Percentiles rank a stretch among this genome's conserved stretches.
These are phyloP conservation scores for Andinoacara biseriatus DNA, from an alignment of 2,113 vertebrate genomes.

Conservation along the genomic window DNA sequence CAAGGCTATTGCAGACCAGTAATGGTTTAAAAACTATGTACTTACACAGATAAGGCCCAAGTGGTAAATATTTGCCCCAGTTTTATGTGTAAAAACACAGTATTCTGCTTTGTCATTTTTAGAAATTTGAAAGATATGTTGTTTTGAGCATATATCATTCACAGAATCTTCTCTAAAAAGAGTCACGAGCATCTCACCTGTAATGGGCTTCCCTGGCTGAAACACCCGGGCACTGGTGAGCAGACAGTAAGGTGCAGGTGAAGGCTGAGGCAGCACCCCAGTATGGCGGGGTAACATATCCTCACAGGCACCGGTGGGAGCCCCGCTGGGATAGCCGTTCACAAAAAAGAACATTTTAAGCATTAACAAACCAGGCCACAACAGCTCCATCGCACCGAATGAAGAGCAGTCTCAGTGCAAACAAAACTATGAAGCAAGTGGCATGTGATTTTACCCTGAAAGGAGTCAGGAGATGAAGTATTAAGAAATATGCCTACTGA, in stretches of 20 bases:
- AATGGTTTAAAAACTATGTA: too few relatives aligned
- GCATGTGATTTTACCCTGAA: background rate
- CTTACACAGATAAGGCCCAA: too few relatives aligned
- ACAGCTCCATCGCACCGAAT: conserved; percentile 21
- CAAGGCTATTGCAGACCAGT: too few relatives aligned
- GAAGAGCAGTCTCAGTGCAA: background rate
- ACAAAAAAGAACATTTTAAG: conserved; percentile 17
- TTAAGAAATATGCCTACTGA: conserved; percentile 3
- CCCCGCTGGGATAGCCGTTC: conserved; percentile 37
- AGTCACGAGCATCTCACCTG: conserved; percentile 12
- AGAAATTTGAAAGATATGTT: background rate
- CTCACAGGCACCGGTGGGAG: conserved; percentile 52
- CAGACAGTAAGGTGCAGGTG: conserved; percentile 33
- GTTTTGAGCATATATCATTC: background rate
- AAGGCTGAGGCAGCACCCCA: conserved; percentile 44
- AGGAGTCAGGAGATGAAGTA: background rate
- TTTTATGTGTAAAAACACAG: too few relatives aligned
- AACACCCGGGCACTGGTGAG: conserved; percentile 18
- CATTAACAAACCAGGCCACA: background rate
- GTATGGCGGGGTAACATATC: conserved; percentile 50
- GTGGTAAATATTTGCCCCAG: too few relatives aligned
- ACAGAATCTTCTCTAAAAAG: background rate
- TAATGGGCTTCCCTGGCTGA: conserved; percentile 26
- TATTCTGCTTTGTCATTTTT: background rate
- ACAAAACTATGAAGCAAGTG: background rate